Percentiles rank a stretch among this genome's conserved stretches.
These are phyloP conservation scores for Lanistes nyassanus DNA, from an alignment of 1,140 invertebrate genomes.

Conservation along the genomic window DNA sequence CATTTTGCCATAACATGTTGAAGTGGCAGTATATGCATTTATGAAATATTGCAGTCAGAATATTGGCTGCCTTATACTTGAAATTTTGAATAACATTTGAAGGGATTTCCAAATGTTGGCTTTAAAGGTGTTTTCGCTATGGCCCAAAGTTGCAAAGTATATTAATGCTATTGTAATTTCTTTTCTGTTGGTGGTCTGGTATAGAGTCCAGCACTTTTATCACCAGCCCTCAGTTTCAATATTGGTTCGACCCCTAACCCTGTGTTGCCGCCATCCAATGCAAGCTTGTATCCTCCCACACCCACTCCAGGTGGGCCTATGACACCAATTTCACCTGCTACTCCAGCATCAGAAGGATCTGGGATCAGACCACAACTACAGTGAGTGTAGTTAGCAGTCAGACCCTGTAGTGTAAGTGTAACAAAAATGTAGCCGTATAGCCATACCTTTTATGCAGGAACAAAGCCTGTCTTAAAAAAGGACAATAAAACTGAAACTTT, in stretches of 20 bases:
- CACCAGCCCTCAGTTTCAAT: conserved; percentile 53
- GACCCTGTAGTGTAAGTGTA: background rate
- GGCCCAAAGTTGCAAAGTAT: too few relatives aligned
- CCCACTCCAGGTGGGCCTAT: conserved; percentile 49
- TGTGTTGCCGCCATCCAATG: conserved; percentile 57
- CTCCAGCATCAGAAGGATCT: conserved; percentile 92
- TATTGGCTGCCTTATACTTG: too few relatives aligned
- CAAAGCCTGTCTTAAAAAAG: too few relatives aligned
- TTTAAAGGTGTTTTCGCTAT: too few relatives aligned
- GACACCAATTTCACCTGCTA: conserved; percentile 92
- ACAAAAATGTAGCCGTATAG: too few relatives aligned
- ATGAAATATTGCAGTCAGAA: too few relatives aligned
- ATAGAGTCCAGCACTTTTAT: conserved; percentile 56
- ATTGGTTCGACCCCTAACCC: conserved; percentile 52
- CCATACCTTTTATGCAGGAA: too few relatives aligned
- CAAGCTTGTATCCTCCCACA: conserved; percentile 54
- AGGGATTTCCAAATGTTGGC: too few relatives aligned
- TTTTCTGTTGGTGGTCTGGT: conserved; percentile 33
- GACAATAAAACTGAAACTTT: too few relatives aligned
- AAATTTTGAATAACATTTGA: too few relatives aligned
- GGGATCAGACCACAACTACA: conserved; percentile 94
- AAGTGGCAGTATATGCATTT: too few relatives aligned
- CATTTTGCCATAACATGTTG: too few relatives aligned
- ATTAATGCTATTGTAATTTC: background rate
- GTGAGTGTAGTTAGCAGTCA: conserved; percentile 69